Evolutionary conservation across 2,888 invertebrate genomes (phyloP), one percentile per base, ranked within the genome.

Genomic region (Leucophenga maculata): DNA sequence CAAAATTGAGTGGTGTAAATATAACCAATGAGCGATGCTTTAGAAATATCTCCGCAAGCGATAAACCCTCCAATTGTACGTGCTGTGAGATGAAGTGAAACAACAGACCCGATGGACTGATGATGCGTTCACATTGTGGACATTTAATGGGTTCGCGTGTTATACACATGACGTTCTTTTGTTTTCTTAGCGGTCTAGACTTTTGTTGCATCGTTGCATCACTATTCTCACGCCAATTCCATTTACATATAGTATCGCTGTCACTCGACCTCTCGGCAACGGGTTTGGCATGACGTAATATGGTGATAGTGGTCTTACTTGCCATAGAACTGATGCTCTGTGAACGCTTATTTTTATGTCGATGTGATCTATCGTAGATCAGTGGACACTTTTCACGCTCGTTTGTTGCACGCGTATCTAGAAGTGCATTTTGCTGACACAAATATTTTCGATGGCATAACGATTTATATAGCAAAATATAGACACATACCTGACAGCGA

Each of bases 31-130:
- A 50, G 14, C 67, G 67, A 18, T 60, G 60, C 1, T 32, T 22
- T 32, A 60, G 16, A 32, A 50, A 32, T 9, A 60, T 22, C 39
- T 60, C 50, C 3, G 60, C 55, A 8, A 68, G 20, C 6, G 11
- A 26, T 6, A 68, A 13, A 1, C 13, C 6, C 11, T 32, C 50
- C 14, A 9, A 32, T 0, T 52, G 9, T n/a, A 31, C 50, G 31
- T 68, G 67, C 6, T 18, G 50, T 26, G 20, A 11, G 13, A 60
- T 16, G 11, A 60, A 68, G 50, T 68, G 67, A 22, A 16, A 1
- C 60, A 68, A 14, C 11, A 68, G 3, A 1, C 18, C 48, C 50
- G 67, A 52, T 6, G 60, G 22, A 31, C 39, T 39, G 13, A 68
- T 60, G 2, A 32, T 16, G 3, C 2, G 6, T 6, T 4, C 16